Evolutionary conservation across 2,888 invertebrate species (phyloP).

Genomic region (Cybosia mesomella): DNA sequence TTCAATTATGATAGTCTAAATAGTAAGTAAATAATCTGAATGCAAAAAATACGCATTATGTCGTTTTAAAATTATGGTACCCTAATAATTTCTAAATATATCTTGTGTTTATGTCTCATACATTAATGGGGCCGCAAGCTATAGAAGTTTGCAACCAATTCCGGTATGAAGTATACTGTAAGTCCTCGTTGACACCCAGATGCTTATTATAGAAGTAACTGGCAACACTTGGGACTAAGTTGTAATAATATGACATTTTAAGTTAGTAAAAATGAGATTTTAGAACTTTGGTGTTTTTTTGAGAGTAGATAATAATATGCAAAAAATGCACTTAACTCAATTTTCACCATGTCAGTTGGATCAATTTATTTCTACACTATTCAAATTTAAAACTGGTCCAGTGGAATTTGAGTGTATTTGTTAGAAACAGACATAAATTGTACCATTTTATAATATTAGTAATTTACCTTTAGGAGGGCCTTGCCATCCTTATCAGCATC

Average conservation of each 20-base stretch:
- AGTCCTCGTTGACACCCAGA: conserved; percentile 86
- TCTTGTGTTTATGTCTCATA: conserved; percentile 62
- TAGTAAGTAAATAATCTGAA: no score
- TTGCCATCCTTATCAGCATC: conserved; percentile 99
- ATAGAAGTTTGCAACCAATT: conserved; percentile 73
- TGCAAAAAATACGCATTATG: no score
- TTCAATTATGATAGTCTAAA: no score
- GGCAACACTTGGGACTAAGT: conserved; percentile 81
- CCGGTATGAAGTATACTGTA: conserved; percentile 75
- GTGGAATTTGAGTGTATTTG: neutral
- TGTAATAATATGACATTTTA: neutral
- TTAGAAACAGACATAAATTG: neutral
- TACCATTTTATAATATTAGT: neutral
- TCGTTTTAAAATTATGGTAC: no score
- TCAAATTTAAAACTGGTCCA: neutral
- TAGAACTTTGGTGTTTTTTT: no score
- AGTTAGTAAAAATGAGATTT: no score
- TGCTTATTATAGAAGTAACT: conserved; percentile 69
- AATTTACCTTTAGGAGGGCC: conserved; percentile 93
- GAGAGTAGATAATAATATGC: no score
- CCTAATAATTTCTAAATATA: no score
- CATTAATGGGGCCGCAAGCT: conserved; percentile 75
- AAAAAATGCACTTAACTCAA: no score
- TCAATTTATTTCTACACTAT: no score
- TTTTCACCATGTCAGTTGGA: no score